Base-by-base conservation (phyloP, 2,113 vertebrate genomes). In the Puffinus mauretanicus region DNA sequence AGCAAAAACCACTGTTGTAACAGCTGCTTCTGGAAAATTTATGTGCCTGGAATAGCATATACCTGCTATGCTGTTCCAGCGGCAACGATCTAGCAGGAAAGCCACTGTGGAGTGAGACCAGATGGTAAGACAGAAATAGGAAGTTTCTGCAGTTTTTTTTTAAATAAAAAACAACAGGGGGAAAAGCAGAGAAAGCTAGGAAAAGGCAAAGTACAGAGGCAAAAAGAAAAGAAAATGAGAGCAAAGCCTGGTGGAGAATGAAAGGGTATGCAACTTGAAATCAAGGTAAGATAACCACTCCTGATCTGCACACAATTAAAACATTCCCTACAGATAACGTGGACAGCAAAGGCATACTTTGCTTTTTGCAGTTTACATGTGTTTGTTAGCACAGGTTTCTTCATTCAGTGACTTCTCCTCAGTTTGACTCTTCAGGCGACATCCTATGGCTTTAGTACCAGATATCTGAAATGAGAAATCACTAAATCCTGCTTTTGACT, bases 81-180 rank as follows among this genome's bases (percentile, higher is more conserved):
- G 15, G 71, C 54, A 93, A 34, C 1, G 5, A 89, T 89, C 46
- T 93, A 94, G 62, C 46, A 73, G 49, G 58, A 94, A 95, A 90
- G 46, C 58, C 89, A 94, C 87, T 72, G 61, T 29, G 44, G 84
- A 85, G 78, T 30, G 61, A 88, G 46, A 94, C 73, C 91, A 95
- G 89, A 95, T 96, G 97, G 92, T 75, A 79, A 91, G 81, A 87
- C 62, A 93, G 42, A 95, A 94, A 94, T 79, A 94, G 66, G 78
- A 95, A 92, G 29, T 64, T 86, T 94, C 73, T 91, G 54, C 25
- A 77, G n/a, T 83, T 82, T 79, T 16, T 46, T 46, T 46, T 20
- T 18, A 14, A 46, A 76, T 87, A 82, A 82, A 92, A 21, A 91
- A 71, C 34, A 93, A 87, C 65, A 55, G 26, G 36, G 11, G 29